Evolutionary conservation across 1,140 invertebrate species (phyloP), one percentile per base, ranked within the genome.

Genomic region (Helicorthomorpha holstii): DNA sequence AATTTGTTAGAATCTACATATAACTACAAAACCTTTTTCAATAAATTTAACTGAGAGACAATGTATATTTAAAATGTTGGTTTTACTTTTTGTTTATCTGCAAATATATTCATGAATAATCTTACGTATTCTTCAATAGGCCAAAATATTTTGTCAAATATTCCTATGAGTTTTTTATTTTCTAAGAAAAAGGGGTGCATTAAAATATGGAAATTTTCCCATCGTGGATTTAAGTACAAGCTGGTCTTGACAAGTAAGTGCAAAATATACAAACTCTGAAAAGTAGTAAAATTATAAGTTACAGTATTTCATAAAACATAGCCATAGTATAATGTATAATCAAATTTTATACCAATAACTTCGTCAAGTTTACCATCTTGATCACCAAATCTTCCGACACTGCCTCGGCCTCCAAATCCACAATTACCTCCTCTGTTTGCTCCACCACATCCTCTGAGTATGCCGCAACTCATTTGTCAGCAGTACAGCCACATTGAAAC

Each of bases 91-190:
- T 87, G 79, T 27, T 83, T 75, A 43, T 76, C 77, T 59, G 82
- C 79, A 66, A 98, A 96, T 22, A 45, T 25, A 14, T 26, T 3
- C 51, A 53, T 14, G 44, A 43, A 42, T 24, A 45, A 54, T 7
- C 19, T 22, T 70, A 77, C 73, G 66, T 92, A 96, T 59, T 98
- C 86, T 49, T 80, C 75, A 16, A 96, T 76, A 54, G 83, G 89
- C 49, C 95, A 95, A 72, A 98, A 96, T 60, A 99, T 98, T 74
- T 99, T 95, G 68, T 99, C 95, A 58, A 98, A 87, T 78, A 98
- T 98, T n/a, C 94, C 93, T 60, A 98, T 82, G 66, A 92, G 88
- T 66, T 96, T 80, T 67, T 96, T 98, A 65, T 95, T 96, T 73
- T 98, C 83, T 26, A 95, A 73, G 65, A 82, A 99, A n/a, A 58